Evolutionary conservation across 2,888 invertebrate species (phyloP).

Genomic region (Scelioninae gen. 2): DNA sequence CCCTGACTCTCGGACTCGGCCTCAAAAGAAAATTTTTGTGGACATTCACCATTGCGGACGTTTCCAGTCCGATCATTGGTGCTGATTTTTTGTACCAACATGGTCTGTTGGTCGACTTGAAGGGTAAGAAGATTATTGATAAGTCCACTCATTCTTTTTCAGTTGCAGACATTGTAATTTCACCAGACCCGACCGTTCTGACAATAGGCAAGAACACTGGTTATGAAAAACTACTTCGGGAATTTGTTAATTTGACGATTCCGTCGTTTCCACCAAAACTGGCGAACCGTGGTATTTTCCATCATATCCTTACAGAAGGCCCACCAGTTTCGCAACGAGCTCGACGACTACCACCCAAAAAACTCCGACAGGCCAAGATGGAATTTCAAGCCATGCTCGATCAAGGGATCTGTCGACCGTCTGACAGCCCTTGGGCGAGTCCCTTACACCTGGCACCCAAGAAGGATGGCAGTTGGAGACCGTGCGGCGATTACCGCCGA

Average conservation of each 20-base stretch:
- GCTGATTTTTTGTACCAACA: slow-evolving; percentile 22
- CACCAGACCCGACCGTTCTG: not conserved
- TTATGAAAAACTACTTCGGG: not conserved
- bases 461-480: not conserved
- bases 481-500: not conserved
- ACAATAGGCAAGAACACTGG: slow-evolving; percentile 1
- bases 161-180: not conserved
- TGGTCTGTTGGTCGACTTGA: slow-evolving; percentile 16
- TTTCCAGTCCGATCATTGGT: slow-evolving; percentile 1
- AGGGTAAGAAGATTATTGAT: slow-evolving; percentile 11
- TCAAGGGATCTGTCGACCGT: not conserved
- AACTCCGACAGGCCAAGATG: slow-evolving; percentile 2
- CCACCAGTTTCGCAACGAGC: slow-evolving; percentile 19
- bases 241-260: slow-evolving; percentile 15
- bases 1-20: slow-evolving; percentile 2
- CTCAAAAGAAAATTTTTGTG: not conserved
- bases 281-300: slow-evolving; percentile 1
- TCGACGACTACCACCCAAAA: slow-evolving; percentile 25
- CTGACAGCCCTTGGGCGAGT: not conserved
- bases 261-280: not conserved
- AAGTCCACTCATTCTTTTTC: not conserved
- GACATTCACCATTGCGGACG: slow-evolving; percentile 9
- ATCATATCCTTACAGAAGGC: slow-evolving; percentile 18
- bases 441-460: not conserved
- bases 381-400: slow-evolving; percentile 20